Evolutionary conservation across 2,113 vertebrate species (phyloP).

Genomic region (Trichomycterus rosablanca): DNA sequence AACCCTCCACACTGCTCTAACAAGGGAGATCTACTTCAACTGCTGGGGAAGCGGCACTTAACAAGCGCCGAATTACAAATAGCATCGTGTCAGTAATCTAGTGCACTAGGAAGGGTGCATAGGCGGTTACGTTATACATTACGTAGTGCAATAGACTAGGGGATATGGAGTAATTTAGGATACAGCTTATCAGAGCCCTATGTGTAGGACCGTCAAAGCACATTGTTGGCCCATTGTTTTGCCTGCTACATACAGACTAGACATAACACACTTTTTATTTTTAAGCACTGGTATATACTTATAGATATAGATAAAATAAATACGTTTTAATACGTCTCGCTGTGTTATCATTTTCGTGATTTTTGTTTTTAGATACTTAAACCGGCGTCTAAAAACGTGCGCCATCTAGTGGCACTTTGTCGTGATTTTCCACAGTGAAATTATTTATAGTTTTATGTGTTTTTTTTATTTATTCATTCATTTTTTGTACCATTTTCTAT

Average conservation of each 20-base stretch:
- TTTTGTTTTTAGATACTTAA: no score
- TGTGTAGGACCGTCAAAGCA: conserved; percentile 39
- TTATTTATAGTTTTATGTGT: no score
- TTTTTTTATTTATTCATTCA: no score
- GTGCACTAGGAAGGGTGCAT: not conserved
- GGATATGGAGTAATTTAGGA: not conserved
- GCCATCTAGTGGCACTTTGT: no score
- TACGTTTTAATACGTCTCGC: no score
- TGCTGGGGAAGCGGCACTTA: conserved; percentile 25
- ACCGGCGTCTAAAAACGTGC: no score
- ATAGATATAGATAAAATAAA: no score
- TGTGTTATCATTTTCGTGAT: no score
- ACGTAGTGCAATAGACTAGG: not conserved
- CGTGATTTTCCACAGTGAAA: no score
- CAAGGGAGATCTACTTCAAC: not conserved
- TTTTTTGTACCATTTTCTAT: no score
- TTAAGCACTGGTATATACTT: no score
- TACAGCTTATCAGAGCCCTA: conserved; percentile 24
- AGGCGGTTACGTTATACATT: not conserved
- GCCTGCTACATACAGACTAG: conserved; percentile 39
- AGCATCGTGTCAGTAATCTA: not conserved
- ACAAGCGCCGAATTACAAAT: not conserved
- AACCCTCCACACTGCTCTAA: not conserved
- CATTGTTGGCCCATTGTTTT: not conserved
- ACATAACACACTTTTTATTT: no score